Conservation (phyloP, 2,113 vertebrate species). For the Siphamia tubifer region DNA sequence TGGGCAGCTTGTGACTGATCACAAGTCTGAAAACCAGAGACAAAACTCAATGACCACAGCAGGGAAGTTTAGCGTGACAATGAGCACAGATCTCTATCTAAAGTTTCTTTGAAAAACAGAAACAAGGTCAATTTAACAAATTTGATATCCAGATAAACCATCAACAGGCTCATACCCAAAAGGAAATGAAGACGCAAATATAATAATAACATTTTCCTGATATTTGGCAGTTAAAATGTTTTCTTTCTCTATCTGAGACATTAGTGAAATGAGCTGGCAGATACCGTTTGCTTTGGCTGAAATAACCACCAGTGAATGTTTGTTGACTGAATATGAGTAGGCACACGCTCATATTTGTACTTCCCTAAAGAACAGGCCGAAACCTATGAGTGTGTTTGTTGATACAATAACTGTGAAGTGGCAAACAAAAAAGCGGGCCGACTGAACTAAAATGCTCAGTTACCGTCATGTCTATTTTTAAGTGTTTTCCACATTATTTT, state of each 20-base stretch:
- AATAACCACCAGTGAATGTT: not conserved
- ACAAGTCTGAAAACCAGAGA: constrained; percentile 8
- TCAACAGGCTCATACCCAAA: too few species aligned
- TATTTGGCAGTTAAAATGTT: not conserved
- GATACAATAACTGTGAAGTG: constrained; percentile 36
- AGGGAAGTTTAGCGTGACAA: too few species aligned
- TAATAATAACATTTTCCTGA: not conserved
- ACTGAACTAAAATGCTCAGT: constrained; percentile 1
- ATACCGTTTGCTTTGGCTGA: not conserved
- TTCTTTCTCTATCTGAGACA: not conserved
- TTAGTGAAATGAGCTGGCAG: not conserved
- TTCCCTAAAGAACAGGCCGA: constrained; percentile 48
- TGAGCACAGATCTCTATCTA: too few species aligned
- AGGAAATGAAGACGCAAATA: not conserved
- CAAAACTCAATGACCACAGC: not conserved
- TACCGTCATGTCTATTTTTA: constrained; percentile 5
- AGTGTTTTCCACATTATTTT: constrained; percentile 17
- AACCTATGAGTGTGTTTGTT: constrained; percentile 29
- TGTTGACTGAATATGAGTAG: constrained; percentile 49
- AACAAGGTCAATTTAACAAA: too few species aligned
- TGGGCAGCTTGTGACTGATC: not conserved
- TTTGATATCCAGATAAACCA: too few species aligned
- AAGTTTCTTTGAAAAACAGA: too few species aligned
- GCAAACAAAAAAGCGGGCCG: constrained; percentile 7
- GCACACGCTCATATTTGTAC: constrained; percentile 38